A percentile compares a stretch with the other conserved stretches of the same genome.
phyloP scores from a whole-genome alignment of 2,888 invertebrate species.

The Ormyrus thymus region DNA sequence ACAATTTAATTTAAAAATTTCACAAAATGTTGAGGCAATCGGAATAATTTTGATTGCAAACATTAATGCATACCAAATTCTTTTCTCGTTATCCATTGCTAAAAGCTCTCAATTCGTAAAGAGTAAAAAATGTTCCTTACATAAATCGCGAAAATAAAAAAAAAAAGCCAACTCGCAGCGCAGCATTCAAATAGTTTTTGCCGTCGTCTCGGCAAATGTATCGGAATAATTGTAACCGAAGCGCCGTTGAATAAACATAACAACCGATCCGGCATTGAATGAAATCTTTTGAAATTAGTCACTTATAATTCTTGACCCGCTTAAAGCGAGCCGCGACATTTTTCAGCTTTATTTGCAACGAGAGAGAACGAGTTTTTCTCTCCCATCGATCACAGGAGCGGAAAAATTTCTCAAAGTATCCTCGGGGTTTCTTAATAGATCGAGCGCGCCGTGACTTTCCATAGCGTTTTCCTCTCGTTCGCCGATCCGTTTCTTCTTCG shows the following conservation, averaged over 20 bases:
- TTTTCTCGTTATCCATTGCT: no score
- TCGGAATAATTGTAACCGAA: no score
- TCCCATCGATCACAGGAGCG: conserved; percentile 15
- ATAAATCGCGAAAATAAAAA: no score
- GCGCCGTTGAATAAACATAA: background rate
- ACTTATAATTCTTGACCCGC: conserved; percentile 40
- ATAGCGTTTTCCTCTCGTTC: background rate
- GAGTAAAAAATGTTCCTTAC: no score
- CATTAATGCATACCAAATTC: no score
- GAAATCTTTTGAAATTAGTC: conserved; percentile 33
- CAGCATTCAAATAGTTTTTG: no score
- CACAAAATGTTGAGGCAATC: no score
- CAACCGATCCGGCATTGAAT: conserved; percentile 30
- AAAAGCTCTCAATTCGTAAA: no score
- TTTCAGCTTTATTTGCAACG: conserved; percentile 10
- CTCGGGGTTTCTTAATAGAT: conserved; percentile 23
- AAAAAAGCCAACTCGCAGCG: no score
- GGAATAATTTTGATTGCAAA: no score
- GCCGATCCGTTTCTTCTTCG: background rate
- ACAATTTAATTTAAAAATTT: no score
- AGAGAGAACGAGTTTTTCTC: conserved; percentile 46
- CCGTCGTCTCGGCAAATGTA: no score
- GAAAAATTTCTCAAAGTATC: conserved; percentile 40
- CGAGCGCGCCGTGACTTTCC: conserved; percentile 19
- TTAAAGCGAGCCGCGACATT: conserved; percentile 17